Evolutionary conservation across 2,113 vertebrate genomes (phyloP), one percentile per base, ranked within the genome.

Genomic region (Cyanistes caeruleus): DNA sequence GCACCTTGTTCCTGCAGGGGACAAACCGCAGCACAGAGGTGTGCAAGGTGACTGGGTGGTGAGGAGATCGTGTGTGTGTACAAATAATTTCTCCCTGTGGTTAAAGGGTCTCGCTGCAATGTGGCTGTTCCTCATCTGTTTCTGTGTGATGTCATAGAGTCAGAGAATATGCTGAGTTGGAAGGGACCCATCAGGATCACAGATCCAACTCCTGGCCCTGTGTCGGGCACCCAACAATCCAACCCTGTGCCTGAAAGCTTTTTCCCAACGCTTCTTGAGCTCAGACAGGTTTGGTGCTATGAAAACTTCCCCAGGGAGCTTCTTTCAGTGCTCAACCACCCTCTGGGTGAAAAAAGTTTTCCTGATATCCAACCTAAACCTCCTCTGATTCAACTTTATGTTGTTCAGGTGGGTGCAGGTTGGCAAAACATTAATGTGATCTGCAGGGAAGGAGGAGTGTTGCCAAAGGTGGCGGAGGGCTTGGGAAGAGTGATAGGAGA

Each of bases 141-240:
- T 69, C 52, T 37, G 2, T n/a, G 52, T 2, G 3, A 19, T 22
- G 1, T 8, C 2, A 2, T 0, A 48, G 10, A 53, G 39, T 53
- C 64, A 46, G 7, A 62, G 81, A 28, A n/a, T 62, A 4, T 33
- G n/a, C 39, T n/a, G 39, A 62, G 28, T n/a, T 70, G n/a, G 39
- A 62, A 87, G 28, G 27, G 39, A 87, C n/a, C 11, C 39, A n/a
- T 16, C 55, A 70, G 64, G 19, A 24, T 70, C 64, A 48, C 2
- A 20, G 28, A 53, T 70, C 55, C 55, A 69, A 0, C 39, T 87
- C 55, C 48, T 78, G 55, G 55, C 55, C 23, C 46, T 69, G 0
- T 28, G 15, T 62, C 30, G 64, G 28, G 30, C 56, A 53, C 39
- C 28, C 55, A 62, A 1, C 18, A 70, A 33, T 39, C 64, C 39